phyloP scores from a whole-genome alignment of 2,888 invertebrate genomes.

The Gisinianus flammeolus region DNA sequence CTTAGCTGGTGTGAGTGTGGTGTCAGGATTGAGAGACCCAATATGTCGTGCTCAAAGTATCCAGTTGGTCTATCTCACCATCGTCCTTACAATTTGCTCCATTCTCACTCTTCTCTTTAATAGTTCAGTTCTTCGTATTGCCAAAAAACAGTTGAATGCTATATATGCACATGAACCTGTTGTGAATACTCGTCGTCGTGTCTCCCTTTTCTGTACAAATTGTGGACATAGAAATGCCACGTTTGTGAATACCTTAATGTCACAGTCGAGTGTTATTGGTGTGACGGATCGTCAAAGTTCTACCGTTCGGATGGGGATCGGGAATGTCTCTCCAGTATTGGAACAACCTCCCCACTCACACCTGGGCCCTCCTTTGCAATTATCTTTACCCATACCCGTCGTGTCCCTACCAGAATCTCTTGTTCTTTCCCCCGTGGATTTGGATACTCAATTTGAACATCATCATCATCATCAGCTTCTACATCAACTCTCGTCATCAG shows the following conservation, averaged over 20 bases:
- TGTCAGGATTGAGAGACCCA: constrained; percentile 52
- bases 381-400: neutral
- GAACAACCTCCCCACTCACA: neutral
- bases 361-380: neutral
- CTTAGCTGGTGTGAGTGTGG: constrained; percentile 54
- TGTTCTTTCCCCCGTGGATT: neutral
- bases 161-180: constrained; percentile 56
- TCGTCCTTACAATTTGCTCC: constrained; percentile 58
- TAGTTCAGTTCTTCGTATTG: constrained; percentile 56
- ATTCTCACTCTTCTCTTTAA: constrained; percentile 58
- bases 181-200: constrained; percentile 49
- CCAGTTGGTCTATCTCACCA: constrained; percentile 57
- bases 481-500: neutral
- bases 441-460: constrained; percentile 10
- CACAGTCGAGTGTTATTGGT: constrained; percentile 4
- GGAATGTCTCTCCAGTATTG: neutral
- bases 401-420: neutral
- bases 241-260: constrained; percentile 53
- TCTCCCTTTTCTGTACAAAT: constrained; percentile 57
- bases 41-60: constrained; percentile 55
- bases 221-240: constrained; percentile 58
- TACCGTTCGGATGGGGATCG: too few species aligned
- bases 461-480: neutral
- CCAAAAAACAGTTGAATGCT: constrained; percentile 57
- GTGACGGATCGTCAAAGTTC: neutral